Conservation (phyloP, 2,113 vertebrate species). For the Gnathonemus echidnorhynchus region DNA sequence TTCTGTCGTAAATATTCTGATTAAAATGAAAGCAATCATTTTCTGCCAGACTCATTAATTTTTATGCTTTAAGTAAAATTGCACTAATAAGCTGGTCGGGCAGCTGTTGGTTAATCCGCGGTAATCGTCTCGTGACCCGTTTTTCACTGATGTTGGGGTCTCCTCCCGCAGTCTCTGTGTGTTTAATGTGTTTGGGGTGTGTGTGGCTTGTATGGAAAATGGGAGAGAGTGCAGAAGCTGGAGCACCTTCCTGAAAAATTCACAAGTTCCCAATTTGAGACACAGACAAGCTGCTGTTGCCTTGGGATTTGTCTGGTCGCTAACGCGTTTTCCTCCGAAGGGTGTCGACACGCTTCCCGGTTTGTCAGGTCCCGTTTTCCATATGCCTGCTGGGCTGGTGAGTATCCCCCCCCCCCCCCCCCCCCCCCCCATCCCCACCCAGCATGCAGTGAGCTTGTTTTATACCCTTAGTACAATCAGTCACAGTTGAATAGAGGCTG, state of each 20-base stretch:
- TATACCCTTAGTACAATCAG: not conserved
- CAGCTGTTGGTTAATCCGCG: not conserved
- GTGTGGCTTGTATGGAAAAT: not conserved
- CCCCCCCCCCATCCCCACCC: not conserved
- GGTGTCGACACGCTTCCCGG: not conserved
- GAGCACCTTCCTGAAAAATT: not conserved
- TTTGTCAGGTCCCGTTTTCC: not conserved
- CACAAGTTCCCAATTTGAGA: not conserved
- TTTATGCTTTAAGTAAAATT: conserved; percentile 1
- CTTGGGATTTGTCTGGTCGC: not conserved
- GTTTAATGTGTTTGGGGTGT: not conserved
- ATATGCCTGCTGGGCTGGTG: not conserved
- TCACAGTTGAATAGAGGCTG: not conserved
- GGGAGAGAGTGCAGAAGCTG: not conserved
- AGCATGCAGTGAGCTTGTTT: not conserved
- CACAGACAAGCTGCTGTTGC: not conserved
- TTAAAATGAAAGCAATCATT: not conserved
- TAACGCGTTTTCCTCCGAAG: not conserved
- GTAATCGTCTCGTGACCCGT: not conserved
- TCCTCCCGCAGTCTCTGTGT: not conserved
- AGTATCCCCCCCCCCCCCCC: not conserved
- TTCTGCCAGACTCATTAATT: not conserved
- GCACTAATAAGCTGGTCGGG: not conserved
- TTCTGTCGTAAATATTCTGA: not conserved
- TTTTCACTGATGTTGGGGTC: not conserved